Evolutionary conservation across 2,113 vertebrate genomes (phyloP).

Genomic region (Ctenomys sociabilis): DNA sequence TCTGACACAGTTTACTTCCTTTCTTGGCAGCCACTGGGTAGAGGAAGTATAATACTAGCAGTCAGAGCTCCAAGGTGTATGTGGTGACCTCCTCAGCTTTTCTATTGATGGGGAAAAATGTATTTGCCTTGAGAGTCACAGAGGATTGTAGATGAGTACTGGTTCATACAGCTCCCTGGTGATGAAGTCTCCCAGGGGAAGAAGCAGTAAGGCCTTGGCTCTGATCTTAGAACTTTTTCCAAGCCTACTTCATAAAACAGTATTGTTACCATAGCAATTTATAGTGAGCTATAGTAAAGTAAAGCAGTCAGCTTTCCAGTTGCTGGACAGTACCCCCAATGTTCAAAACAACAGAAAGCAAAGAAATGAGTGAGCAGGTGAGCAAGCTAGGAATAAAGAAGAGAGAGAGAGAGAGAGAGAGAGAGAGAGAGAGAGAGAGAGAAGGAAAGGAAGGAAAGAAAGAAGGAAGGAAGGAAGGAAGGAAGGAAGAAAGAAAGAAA

Average conservation of each 20-base stretch:
- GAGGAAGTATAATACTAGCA: accelerated
- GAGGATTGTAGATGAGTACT: neutral
- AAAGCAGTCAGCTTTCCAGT: neutral
- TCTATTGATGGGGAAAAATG: neutral
- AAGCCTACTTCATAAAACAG: neutral
- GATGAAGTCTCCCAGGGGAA: neutral
- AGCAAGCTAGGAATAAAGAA: too few relatives aligned
- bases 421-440: too few relatives aligned
- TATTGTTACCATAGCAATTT: neutral
- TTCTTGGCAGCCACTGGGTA: neutral
- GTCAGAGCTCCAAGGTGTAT: accelerated
- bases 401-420: too few relatives aligned
- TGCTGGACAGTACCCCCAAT: neutral
- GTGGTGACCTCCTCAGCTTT: neutral
- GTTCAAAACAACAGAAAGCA: neutral
- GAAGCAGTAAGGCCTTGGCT: neutral
- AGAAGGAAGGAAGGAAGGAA: too few relatives aligned
- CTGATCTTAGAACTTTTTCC: neutral
- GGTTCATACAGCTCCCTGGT: neutral
- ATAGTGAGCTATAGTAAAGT: neutral
- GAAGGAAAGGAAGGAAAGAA: too few relatives aligned
- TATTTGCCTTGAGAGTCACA: neutral
- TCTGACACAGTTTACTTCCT: neutral
- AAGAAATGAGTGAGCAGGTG: too few relatives aligned
- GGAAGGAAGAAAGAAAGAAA: too few relatives aligned